Base-by-base conservation (phyloP, 2,797 vertebrate species). In the Myiothlypis coronata region DNA sequence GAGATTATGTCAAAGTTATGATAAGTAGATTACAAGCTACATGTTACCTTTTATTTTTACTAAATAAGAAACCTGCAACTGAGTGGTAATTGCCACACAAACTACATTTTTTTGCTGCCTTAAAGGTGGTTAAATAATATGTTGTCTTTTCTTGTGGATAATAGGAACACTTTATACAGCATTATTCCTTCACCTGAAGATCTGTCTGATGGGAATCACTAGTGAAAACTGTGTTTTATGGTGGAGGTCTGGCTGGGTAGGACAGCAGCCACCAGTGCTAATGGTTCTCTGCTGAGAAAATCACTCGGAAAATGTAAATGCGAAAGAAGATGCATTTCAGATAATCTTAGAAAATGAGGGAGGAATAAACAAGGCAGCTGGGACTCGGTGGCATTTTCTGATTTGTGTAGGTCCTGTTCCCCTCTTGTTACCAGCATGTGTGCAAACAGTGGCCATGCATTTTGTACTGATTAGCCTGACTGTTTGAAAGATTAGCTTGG, bases 401-500 rank as follows among this genome's bases (percentile, higher is more conserved):
- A 94, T 95, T 88, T 83, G 82, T 91, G 91, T 91, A 94, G 78
- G 91, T 88, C 77, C 88, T 52, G 83, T 77, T 96, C 43, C 24
- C 60, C 71, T 88, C 87, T 96, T 88, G 93, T 94, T 91, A 46
- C 76, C 81, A 95, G 90, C 91, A 91, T 94, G 70, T 92, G 79
- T 80, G 71, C 92, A 95, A 93, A 92, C 85, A 93, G 92, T 94
- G 92, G 87, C 92, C 94, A 96, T 94, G 85, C 81, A 91, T 75
- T 71, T 87, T 89, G 64, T 44, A 59, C 95, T 95, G 91, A 89
- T 96, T 95, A 95, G 94, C 93, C 94, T 96, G 91, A 90, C 76
- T 82, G 44, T 86, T 95, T 96, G 88, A 96, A 95, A 95, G 83
- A 97, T 96, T 83, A 94, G 75, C 89, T 90, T 35, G 76, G 91